These are phyloP conservation scores for Acrocephalus kingi DNA, from an alignment of 2,113 vertebrate species.

Conservation along the genomic window DNA sequence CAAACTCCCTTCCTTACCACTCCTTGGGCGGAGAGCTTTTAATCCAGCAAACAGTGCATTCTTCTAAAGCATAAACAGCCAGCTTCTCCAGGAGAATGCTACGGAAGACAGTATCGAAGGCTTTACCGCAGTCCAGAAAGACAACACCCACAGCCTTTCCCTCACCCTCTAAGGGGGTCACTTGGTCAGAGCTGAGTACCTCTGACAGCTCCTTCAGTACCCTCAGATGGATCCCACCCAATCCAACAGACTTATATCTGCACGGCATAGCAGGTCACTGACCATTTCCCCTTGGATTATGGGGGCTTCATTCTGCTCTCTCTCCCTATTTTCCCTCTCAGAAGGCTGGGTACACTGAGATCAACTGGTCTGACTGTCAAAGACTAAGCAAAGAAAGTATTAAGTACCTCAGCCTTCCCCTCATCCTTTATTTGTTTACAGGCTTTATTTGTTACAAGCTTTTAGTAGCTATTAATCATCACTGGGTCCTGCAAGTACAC, in stretches of 20 bases:
- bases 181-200: neutral
- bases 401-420: neutral
- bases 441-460: neutral
- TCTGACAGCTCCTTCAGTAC: neutral
- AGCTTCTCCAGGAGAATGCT: neutral
- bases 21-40: neutral
- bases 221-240: neutral
- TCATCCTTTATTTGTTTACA: neutral
- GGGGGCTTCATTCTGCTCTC: neutral
- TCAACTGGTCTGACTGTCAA: neutral
- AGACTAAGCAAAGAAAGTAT: neutral
- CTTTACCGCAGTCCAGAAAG: neutral
- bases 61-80: neutral
- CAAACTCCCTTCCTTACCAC: neutral
- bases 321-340: neutral
- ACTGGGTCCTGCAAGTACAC: neutral
- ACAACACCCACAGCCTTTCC: neutral
- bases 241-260: neutral
- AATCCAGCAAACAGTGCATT: neutral
- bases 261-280: neutral
- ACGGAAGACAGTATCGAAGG: neutral
- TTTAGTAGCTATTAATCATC: neutral
- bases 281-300: neutral
- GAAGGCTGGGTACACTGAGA: neutral
- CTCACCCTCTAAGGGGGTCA: neutral